Evolutionary conservation across 2,113 vertebrate genomes (phyloP), one percentile per base, ranked within the genome.

Genomic region (Zeus faber): DNA sequence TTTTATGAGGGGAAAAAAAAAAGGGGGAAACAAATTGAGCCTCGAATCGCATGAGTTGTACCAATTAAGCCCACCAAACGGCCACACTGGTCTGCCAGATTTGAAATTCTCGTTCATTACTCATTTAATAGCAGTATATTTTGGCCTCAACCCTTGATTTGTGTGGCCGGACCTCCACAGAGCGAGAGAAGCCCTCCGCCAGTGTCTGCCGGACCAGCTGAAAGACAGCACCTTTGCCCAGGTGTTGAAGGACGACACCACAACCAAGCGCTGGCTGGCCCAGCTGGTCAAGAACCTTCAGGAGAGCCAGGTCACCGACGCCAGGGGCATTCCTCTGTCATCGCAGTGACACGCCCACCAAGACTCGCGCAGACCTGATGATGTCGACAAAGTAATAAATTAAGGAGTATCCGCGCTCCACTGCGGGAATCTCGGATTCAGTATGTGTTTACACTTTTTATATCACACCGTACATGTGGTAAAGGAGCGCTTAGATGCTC

Each of bases 211-310:
- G 13, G 97, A 99, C 86, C 97, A 99, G 83, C 91, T 99, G 85
- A 99, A 98, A 80, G 97, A 99, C 80, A 95, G 93, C 67, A 99
- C 97, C 51, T 98, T 99, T 0, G 94, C 93, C 74, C 96, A 97
- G 86, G 96, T 99, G 73, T 91, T 99, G 88, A 98, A 98, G 85
- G 96, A 99, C 17, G 97, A 98, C 87, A 96, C 95, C 72, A 98
- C 97, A 89, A 99, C 97, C 8, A 99, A 99, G 82, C 94, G 97
- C 85, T 99, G 97, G 97, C 92, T 99, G 65, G 93, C 94, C 62
- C 97, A 99, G 89, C 88, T 99, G 8, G 95, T 98, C 55, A 99
- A 99, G 82, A 98, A 99, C 87, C 93, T 99, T 69, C 96, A 98
- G 67, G 97, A 99, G 76, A 94, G 95, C 59, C 95, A 97, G 75